These are phyloP conservation scores for Indicator indicator DNA, from an alignment of 2,113 vertebrate genomes.

Conservation along the genomic window DNA sequence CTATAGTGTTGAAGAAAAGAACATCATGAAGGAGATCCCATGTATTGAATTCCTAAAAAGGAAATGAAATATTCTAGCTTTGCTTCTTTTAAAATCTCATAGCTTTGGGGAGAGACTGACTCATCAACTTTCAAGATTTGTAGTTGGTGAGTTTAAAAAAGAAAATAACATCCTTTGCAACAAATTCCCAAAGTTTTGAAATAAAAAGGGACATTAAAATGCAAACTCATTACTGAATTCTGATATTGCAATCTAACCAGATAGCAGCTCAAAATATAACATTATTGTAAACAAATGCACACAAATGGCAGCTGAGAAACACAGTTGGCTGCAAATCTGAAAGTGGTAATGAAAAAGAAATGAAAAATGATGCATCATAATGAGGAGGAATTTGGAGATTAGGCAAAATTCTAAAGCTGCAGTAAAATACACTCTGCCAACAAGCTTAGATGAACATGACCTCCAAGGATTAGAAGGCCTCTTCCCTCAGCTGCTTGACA, in stretches of 20 bases:
- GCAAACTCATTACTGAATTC: background rate
- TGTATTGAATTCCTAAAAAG: background rate
- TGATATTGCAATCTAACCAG: background rate
- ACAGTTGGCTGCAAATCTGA: background rate
- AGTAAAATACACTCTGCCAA: background rate
- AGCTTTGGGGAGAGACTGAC: background rate
- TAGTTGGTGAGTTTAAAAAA: background rate
- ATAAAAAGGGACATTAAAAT: background rate
- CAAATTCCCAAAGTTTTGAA: background rate
- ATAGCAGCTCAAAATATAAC: background rate
- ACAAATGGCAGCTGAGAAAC: background rate
- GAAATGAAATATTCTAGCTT: background rate
- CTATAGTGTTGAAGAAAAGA: background rate
- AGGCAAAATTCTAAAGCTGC: background rate
- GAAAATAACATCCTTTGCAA: background rate
- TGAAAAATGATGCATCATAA: background rate
- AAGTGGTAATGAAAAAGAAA: background rate
- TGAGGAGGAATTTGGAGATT: background rate
- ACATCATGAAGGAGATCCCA: background rate
- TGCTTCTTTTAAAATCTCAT: background rate
- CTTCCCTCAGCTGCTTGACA: background rate
- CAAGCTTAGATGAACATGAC: background rate
- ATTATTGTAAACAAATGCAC: background rate
- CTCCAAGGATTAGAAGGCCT: background rate
- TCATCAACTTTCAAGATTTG: background rate